Percentiles rank a stretch among this genome's conserved stretches.
These are phyloP conservation scores for Sebastes hubbsi DNA, from an alignment of 2,797 vertebrate species.

Conservation along the genomic window DNA sequence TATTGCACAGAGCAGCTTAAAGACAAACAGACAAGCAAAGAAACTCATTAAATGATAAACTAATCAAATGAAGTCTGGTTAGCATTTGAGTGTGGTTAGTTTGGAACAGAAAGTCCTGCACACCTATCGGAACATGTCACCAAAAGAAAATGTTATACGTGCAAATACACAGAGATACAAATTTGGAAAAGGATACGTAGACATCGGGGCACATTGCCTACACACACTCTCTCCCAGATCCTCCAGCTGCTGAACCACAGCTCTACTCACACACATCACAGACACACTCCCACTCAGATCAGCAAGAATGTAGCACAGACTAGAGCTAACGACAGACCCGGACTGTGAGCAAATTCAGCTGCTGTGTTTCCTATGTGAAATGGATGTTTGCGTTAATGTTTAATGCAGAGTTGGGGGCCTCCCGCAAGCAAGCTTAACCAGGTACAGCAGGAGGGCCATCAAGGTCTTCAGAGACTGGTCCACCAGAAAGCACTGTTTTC, in stretches of 20 bases:
- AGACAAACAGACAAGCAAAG: neutral
- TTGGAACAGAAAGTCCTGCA: neutral
- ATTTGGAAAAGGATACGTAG: neutral
- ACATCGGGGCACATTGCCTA: neutral
- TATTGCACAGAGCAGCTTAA: neutral
- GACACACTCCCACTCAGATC: conserved; percentile 14
- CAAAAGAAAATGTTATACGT: neutral
- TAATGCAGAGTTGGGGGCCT: conserved; percentile 22
- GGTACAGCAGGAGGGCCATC: neutral
- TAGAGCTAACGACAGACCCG: conserved; percentile 8
- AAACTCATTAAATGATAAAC: conserved; percentile 5
- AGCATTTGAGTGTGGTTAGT: neutral
- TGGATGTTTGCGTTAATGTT: conserved; percentile 49
- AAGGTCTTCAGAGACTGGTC: neutral
- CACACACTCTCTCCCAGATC: neutral
- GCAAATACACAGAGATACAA: neutral
- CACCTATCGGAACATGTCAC: neutral
- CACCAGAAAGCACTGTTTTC: neutral
- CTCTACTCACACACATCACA: conserved; percentile 30
- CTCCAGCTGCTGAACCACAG: neutral
- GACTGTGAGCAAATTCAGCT: conserved; percentile 6
- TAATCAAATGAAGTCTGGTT: neutral
- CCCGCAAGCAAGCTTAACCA: conserved; percentile 17
- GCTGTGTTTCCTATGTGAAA: conserved; percentile 37
- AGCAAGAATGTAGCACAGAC: conserved; percentile 17